Conservation (phyloP, 2,888 invertebrate genomes). For the Choristoneura rosaceana region DNA sequence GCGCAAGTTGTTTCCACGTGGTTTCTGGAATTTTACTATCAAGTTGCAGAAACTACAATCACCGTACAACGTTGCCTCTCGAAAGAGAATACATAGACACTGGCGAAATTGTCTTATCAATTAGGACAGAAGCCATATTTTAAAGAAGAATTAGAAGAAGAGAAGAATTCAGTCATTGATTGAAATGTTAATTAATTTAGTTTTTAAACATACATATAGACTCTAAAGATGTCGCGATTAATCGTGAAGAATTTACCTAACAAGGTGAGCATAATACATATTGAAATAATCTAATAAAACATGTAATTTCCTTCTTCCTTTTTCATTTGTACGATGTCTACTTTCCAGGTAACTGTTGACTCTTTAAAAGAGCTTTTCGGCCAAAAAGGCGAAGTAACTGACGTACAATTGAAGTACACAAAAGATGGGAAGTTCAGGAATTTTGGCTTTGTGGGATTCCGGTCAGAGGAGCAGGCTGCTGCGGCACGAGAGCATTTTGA, state of each 20-base stretch:
- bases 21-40: no score
- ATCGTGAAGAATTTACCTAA: slow-evolving; percentile 96
- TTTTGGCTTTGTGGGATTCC: slow-evolving; percentile 97
- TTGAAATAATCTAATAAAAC: not conserved
- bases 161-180: no score
- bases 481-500: slow-evolving; percentile 92
- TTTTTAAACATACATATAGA: no score
- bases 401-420: slow-evolving; percentile 96
- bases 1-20: no score
- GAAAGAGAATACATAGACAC: no score
- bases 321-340: slow-evolving; percentile 48
- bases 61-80: no score
- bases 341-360: slow-evolving; percentile 90
- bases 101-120: no score
- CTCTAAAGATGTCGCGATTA: slow-evolving; percentile 91
- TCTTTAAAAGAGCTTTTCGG: slow-evolving; percentile 91
- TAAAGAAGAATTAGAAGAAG: no score
- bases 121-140: no score
- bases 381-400: slow-evolving; percentile 94
- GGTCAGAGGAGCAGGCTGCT: slow-evolving; percentile 91
- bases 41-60: no score
- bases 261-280: slow-evolving; percentile 86
- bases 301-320: not conserved
- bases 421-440: slow-evolving; percentile 96
- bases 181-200: no score